Conservation (phyloP, 2,113 vertebrate genomes). For the Parotia lawesii region DNA sequence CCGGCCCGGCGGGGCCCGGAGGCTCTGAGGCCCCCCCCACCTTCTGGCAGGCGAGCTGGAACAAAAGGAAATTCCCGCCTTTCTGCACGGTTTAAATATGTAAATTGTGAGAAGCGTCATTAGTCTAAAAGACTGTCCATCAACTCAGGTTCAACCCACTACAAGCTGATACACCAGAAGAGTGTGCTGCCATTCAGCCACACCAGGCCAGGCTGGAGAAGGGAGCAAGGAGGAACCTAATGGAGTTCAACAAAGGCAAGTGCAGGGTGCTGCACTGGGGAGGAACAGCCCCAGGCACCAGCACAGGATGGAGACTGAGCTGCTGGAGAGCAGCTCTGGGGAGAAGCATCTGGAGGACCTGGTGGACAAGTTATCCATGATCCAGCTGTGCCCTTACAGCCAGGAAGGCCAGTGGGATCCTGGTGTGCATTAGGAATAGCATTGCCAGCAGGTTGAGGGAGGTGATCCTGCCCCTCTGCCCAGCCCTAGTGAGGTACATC, state of each 20-base stretch:
- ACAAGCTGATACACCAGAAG: no score
- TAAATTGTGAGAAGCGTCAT: no score
- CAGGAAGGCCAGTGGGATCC: background rate
- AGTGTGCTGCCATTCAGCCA: background rate
- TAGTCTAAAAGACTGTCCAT: no score
- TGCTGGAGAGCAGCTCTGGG: background rate
- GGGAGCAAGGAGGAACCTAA: background rate
- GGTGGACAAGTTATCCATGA: background rate
- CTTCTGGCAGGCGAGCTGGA: no score
- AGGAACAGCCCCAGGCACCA: background rate
- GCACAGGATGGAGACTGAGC: background rate
- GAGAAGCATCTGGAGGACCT: background rate
- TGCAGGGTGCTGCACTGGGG: background rate
- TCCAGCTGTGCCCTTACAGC: background rate
- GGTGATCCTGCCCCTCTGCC: background rate
- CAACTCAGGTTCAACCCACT: no score
- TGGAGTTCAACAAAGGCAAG: background rate
- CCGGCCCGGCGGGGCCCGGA: no score
- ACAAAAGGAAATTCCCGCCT: no score
- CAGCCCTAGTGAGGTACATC: background rate
- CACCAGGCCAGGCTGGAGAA: background rate
- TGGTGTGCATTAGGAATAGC: background rate
- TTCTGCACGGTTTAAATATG: no score
- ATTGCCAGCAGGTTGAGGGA: fast-evolving
- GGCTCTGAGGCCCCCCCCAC: no score